Base-by-base conservation (phyloP, 2,113 vertebrate species). In the Scolopax mira region DNA sequence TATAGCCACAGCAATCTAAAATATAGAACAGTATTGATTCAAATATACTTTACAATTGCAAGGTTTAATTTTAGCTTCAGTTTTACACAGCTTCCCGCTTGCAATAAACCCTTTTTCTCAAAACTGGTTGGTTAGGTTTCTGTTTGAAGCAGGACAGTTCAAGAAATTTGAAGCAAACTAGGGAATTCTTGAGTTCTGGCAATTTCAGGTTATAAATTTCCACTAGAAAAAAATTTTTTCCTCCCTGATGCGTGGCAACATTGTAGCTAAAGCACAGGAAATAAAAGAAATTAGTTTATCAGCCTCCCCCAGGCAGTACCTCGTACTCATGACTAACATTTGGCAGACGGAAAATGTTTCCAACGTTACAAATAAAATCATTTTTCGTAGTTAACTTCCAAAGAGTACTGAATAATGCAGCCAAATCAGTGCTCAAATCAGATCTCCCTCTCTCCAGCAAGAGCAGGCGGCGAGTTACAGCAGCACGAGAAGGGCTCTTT, bases 321-420 rank as follows among this genome's bases (percentile, higher is more conserved):
- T 66, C 0, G 1, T 14, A n/a, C 51, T n/a, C 55, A 85, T 54
- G 70, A 82, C 70, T 4, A 91, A 93, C 88, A 91, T 91, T 85
- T 94, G 92, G 93, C 88, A 93, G 93, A 65, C 6, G 30, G 85
- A n/a, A 88, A 96, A 89, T 1, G 51, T 25, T 74, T 55, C 67
- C 51, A 67, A 24, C 0, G 10, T 54, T 86, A 74, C 66, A 79
- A 90, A 39, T 67, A 28, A 82, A 89, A 62, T n/a, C 18, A 18
- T 41, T 79, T 89, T 52, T 64, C 24, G 41, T 17, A 54, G 79
- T 55, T 86, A 42, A 35, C 55, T 51, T 83, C 15, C 67, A 37
- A n/a, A 25, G 48, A 33, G 65, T 27, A 24, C 9, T 23, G 52
- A 89, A 23, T 42, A 65, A 87, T 2, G 24, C 49, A 79, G 87